Percentiles rank a stretch among this genome's conserved stretches.
These are phyloP conservation scores for Dynastes maya DNA, from an alignment of 2,888 invertebrate species.

Conservation along the genomic window DNA sequence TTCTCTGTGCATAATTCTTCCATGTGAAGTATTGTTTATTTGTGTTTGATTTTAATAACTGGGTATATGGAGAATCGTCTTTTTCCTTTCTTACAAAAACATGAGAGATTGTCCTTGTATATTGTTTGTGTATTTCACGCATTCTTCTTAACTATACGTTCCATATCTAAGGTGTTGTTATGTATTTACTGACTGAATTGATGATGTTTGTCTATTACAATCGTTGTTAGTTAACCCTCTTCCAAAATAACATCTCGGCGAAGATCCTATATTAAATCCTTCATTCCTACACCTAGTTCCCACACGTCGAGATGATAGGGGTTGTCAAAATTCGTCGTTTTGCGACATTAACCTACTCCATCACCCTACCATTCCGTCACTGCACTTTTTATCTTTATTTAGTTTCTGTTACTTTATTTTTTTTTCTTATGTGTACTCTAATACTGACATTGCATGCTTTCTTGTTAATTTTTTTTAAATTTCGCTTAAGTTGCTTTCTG, in stretches of 20 bases:
- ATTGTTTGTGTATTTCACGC: no score
- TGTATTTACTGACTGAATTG: no score
- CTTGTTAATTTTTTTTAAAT: constrained; percentile 56
- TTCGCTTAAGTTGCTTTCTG: constrained; percentile 56
- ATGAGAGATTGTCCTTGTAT: no score
- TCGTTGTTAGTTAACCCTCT: constrained; percentile 6
- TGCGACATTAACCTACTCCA: constrained; percentile 60
- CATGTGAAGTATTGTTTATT: no score
- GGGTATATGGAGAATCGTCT: no score
- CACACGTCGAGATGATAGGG: constrained; percentile 32
- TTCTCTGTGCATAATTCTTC: no score
- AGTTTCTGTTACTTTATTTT: constrained; percentile 60
- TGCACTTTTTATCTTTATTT: constrained; percentile 63
- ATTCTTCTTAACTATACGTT: no score
- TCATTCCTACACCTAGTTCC: constrained; percentile 7
- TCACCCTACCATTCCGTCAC: constrained; percentile 61
- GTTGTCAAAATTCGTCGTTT: constrained; percentile 21
- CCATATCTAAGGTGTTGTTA: no score
- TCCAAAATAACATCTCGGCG: constrained; percentile 23
- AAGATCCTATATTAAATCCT: constrained; percentile 4
- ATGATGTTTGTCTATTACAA: no score
- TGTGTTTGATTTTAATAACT: no score
- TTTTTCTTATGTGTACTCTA: constrained; percentile 57
- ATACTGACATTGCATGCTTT: constrained; percentile 62
- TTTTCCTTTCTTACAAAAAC: no score